A percentile compares a stretch with the other conserved stretches of the same genome.
phyloP scores from a whole-genome alignment of 1,140 invertebrate species.

The Himalopsyche phryganea region DNA sequence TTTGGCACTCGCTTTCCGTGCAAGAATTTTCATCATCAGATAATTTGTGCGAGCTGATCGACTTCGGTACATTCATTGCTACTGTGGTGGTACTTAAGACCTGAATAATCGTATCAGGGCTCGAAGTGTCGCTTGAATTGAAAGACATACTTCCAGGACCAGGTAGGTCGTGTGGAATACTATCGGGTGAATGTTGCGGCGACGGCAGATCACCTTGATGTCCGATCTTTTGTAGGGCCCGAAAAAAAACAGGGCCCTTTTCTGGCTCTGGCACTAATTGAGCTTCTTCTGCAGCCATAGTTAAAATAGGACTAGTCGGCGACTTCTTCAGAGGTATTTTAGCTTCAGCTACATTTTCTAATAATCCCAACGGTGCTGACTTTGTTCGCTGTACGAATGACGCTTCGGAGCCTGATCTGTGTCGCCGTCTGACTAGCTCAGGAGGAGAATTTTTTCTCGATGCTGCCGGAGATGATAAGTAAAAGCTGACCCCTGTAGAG shows the following conservation, averaged over 20 bases:
- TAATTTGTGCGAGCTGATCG: constrained; percentile 48
- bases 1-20: constrained; percentile 42
- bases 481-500: constrained; percentile 32
- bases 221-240: constrained; percentile 27
- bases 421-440: constrained; percentile 41
- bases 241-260: constrained; percentile 35
- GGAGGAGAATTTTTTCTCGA: constrained; percentile 47
- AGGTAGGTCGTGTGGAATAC: constrained; percentile 45
- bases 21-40: constrained; percentile 52
- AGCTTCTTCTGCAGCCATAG: neutral
- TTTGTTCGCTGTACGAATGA: constrained; percentile 15
- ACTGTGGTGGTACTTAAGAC: constrained; percentile 40
- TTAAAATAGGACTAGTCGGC: constrained; percentile 46
- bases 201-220: constrained; percentile 30
- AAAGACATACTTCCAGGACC: constrained; percentile 49
- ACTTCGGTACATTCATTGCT: constrained; percentile 46
- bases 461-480: constrained; percentile 24
- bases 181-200: constrained; percentile 46
- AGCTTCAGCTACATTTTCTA: constrained; percentile 25
- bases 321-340: constrained; percentile 44
- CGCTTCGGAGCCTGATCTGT: constrained; percentile 46
- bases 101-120: constrained; percentile 52
- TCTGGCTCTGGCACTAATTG: constrained; percentile 7
- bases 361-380: constrained; percentile 6
- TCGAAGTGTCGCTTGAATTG: constrained; percentile 52